Base-by-base conservation (phyloP, 2,888 invertebrate species). In the Volucella inanis region DNA sequence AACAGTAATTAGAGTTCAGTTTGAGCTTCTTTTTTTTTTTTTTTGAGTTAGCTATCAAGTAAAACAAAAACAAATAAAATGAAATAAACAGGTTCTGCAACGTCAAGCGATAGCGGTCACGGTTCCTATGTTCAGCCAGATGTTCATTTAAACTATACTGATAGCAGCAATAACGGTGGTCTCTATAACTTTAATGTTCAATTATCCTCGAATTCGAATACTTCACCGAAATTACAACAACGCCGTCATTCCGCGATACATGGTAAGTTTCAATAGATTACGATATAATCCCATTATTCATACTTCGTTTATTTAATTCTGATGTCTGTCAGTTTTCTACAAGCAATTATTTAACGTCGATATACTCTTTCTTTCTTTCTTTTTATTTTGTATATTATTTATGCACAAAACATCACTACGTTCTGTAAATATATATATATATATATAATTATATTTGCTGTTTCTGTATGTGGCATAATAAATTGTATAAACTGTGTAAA, bases 81-180 rank as follows among this genome's bases (percentile, higher is more conserved):
- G 41, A 68, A 52, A 89, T 68, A 11, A 87, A 74, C 92, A 94
- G 97, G 97, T 92, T 97, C 98, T 89, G 96, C 97, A 90, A 97
- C 97, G 89, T 98, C 98, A 89, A 97, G 97, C 92, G 98, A 97
- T 93, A 97, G 97, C 90, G 97, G 97, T 90, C 97, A 97, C 93
- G 96, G 96, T 89, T 96, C 96, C 76, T 95, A 95, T 90, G 93
- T 94, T 89, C 94, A 94, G 91, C 93, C 93, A 31, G 89, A 89
- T 74, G 87, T 84, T 61, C 87, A 88, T 83, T 88, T 88, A 57
- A 89, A 88, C 87, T 88, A 88, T 81, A 87, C 87, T 45, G 89
- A 88, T 64, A 87, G 72, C 87, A 88, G 76, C 83, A 88, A 87
- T 81, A 82, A 83, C 76, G 88, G 87, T 87, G 88, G 88, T 77